A percentile compares a stretch with the other conserved stretches of the same genome.
Conservation (phyloP, 2,888 invertebrate genomes). For the Deroplatys truncata region DNA sequence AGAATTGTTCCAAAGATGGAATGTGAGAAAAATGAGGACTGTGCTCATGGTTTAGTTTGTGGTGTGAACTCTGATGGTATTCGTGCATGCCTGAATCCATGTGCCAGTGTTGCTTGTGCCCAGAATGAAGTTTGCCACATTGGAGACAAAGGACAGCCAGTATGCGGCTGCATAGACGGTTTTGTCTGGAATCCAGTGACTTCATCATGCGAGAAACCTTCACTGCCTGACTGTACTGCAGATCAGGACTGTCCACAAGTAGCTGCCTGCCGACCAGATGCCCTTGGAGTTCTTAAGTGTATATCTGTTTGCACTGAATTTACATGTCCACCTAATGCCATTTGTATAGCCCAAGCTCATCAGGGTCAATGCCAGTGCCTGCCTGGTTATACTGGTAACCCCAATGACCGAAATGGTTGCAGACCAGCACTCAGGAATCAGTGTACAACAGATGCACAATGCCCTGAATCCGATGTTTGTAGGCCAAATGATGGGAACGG, state of each 20-base stretch:
- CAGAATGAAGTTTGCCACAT: conserved; percentile 76
- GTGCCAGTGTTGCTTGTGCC: conserved; percentile 75
- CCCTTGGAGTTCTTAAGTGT: conserved; percentile 81
- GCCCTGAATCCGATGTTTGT: conserved; percentile 78
- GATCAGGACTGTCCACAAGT: conserved; percentile 67
- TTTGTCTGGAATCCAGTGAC: conserved; percentile 80
- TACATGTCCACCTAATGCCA: conserved; percentile 79
- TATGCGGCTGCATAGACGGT: conserved; percentile 73
- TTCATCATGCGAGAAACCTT: conserved; percentile 80
- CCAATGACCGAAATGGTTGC: conserved; percentile 86
- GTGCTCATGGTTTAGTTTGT: conserved; percentile 67
- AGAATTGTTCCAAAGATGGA: conserved; percentile 56
- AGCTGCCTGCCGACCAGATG: conserved; percentile 76
- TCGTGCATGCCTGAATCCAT: conserved; percentile 71
- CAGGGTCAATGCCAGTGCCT: conserved; percentile 79
- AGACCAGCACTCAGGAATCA: conserved; percentile 65
- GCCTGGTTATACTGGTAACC: conserved; percentile 80
- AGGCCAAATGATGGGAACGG: conserved; percentile 54
- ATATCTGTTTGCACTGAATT: conserved; percentile 71
- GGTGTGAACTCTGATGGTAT: conserved; percentile 57
- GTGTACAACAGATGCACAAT: conserved; percentile 76
- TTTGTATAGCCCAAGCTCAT: conserved; percentile 70
- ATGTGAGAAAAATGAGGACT: conserved; percentile 68
- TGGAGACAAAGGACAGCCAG: conserved; percentile 61
- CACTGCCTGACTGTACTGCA: conserved; percentile 72